Conservation (phyloP, 2,113 vertebrate species). For the Sturnus vulgaris region DNA sequence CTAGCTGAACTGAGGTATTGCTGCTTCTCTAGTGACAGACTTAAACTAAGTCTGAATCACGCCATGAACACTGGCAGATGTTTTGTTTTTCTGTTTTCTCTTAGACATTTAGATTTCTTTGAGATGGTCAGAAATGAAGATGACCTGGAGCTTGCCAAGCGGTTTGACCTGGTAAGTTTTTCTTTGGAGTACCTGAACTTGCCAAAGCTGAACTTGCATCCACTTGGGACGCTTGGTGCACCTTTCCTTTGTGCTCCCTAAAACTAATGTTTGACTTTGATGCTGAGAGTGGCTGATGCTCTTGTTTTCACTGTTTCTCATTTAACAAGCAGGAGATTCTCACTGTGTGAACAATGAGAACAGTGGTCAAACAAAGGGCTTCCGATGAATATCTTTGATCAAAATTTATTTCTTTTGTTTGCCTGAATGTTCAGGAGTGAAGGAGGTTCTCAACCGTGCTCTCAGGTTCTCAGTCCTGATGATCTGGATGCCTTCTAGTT, state of each 20-base stretch:
- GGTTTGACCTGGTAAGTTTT: slow-evolving; percentile 87
- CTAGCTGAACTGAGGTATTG: not conserved
- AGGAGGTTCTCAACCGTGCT: not conserved
- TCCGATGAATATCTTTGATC: not conserved
- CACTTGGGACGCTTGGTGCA: not conserved
- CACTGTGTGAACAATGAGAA: not conserved
- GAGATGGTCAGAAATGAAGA: slow-evolving; percentile 99
- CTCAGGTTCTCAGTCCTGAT: not conserved
- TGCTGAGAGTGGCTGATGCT: not conserved
- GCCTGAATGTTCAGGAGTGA: not conserved
- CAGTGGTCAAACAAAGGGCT: not conserved
- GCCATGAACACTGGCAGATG: not conserved
- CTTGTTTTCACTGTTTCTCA: not conserved
- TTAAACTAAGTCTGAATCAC: not conserved
- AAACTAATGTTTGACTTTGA: not conserved
- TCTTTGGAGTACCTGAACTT: not conserved
- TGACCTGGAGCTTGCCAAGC: slow-evolving; percentile 89
- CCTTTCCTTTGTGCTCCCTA: not conserved
- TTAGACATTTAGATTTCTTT: slow-evolving; percentile 96
- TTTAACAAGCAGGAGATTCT: not conserved
- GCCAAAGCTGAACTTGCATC: not conserved
- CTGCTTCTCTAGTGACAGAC: not conserved
- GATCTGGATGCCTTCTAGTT: not conserved
- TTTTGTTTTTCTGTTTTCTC: not conserved
- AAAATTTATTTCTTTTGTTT: not conserved